phyloP scores from a whole-genome alignment of 2,888 invertebrate genomes.

The Bombyx huttoni region DNA sequence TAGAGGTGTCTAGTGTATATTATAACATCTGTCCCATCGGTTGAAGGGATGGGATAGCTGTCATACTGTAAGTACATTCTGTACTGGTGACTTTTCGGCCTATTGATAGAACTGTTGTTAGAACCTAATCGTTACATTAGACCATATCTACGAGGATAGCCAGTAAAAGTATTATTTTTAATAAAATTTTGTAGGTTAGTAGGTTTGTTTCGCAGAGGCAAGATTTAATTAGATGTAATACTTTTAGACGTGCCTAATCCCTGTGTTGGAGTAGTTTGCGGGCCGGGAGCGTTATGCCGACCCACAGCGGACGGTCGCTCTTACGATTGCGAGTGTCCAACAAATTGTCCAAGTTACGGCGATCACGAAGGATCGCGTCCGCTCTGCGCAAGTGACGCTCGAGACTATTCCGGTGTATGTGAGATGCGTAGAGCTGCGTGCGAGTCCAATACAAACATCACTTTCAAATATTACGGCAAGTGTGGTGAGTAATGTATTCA shows the following conservation, averaged over 20 bases:
- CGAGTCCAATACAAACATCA: constrained; percentile 79
- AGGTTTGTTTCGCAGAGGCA: too few relatives aligned
- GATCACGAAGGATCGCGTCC: constrained; percentile 85
- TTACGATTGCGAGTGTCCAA: constrained; percentile 83
- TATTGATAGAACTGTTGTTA: too few relatives aligned
- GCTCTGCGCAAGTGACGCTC: constrained; percentile 87
- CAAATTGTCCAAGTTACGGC: constrained; percentile 85
- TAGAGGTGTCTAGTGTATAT: too few relatives aligned
- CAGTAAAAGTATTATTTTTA: too few relatives aligned
- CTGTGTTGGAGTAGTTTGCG: constrained; percentile 84
- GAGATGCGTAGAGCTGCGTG: constrained; percentile 87
- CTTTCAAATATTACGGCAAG: constrained; percentile 86
- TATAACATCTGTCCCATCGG: too few relatives aligned
- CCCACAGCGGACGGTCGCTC: constrained; percentile 78
- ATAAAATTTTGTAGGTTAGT: too few relatives aligned
- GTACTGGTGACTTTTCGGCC: too few relatives aligned
- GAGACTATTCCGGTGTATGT: constrained; percentile 89
- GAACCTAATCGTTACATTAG: too few relatives aligned
- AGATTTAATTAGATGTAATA: too few relatives aligned
- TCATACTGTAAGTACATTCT: too few relatives aligned
- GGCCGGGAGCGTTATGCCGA: constrained; percentile 83
- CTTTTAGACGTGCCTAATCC: constrained; percentile 74
- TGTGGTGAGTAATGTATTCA: constrained; percentile 79
- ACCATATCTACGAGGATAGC: too few relatives aligned
- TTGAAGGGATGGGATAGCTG: too few relatives aligned